Percentiles rank a stretch among this genome's conserved stretches.
phyloP scores from a whole-genome alignment of 1,140 invertebrate genomes.

The Pygmarrhopalites habei region DNA sequence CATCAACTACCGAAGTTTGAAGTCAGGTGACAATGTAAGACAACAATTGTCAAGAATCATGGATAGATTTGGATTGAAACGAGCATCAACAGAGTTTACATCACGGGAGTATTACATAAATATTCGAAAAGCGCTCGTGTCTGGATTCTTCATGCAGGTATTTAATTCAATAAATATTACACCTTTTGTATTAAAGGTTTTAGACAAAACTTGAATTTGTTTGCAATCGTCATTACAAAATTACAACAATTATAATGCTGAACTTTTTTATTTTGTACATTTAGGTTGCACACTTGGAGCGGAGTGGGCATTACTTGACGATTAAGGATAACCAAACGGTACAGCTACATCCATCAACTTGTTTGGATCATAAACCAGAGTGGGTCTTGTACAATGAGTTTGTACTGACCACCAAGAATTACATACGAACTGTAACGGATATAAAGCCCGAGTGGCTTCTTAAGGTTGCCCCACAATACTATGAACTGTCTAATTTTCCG shows the following conservation, averaged over 20 bases:
- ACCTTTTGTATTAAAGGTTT: not conserved
- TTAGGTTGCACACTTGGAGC: conserved; percentile 87
- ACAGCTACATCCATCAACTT: conserved; percentile 96
- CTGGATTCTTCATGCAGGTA: conserved; percentile 99
- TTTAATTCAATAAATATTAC: no score
- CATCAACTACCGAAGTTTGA: conserved; percentile 95
- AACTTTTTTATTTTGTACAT: conserved; percentile 16
- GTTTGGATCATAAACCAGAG: conserved; percentile 97
- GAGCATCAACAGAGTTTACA: conserved; percentile 96
- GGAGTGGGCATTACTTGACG: conserved; percentile 93
- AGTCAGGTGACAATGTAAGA: conserved; percentile 81
- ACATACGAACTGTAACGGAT: conserved; percentile 97
- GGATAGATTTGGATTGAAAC: conserved; percentile 86
- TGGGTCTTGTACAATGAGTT: conserved; percentile 99
- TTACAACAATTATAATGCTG: not conserved
- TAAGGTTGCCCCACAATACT: conserved; percentile 93
- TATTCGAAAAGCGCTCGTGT: conserved; percentile 93
- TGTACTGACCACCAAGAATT: conserved; percentile 98
- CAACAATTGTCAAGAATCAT: conserved; percentile 76
- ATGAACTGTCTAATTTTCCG: conserved; percentile 95
- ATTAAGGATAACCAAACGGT: conserved; percentile 99
- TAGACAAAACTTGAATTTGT: not conserved
- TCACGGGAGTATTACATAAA: conserved; percentile 98
- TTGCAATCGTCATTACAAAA: no score
- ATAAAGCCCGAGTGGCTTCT: conserved; percentile 96